phyloP scores from a whole-genome alignment of 2,888 invertebrate genomes.

The Drosophila niveifrons region DNA sequence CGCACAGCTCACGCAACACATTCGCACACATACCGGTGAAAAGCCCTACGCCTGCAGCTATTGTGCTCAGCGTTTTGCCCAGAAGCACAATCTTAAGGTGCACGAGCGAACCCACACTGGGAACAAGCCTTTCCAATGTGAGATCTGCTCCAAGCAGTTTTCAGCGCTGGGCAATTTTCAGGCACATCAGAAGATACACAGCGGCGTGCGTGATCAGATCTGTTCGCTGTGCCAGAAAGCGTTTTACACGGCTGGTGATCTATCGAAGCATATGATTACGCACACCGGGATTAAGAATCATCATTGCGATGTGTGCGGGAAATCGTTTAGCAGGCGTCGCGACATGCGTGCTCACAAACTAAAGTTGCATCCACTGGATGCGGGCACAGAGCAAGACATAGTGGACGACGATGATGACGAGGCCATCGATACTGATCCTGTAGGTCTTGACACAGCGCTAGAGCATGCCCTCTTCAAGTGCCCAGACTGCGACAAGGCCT shows the following conservation, averaged over 20 bases:
- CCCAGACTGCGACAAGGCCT: slow-evolving; percentile 85
- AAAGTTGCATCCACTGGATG: slow-evolving; percentile 82
- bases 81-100: slow-evolving; percentile 88
- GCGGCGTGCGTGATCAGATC: slow-evolving; percentile 88
- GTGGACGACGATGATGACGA: slow-evolving; percentile 76
- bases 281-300: slow-evolving; percentile 87
- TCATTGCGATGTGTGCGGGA: slow-evolving; percentile 87
- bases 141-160: slow-evolving; percentile 88
- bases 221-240: slow-evolving; percentile 88
- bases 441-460: slow-evolving; percentile 65
- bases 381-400: slow-evolving; percentile 73
- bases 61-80: slow-evolving; percentile 87
- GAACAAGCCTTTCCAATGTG: slow-evolving; percentile 88
- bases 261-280: slow-evolving; percentile 88
- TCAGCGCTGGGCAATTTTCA: slow-evolving; percentile 88
- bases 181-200: slow-evolving; percentile 88
- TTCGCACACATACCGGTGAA: slow-evolving; percentile 88
- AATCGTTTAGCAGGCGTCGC: slow-evolving; percentile 87
- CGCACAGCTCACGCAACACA: slow-evolving; percentile 88
- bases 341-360: slow-evolving; percentile 86
- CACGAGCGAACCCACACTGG: slow-evolving; percentile 87
- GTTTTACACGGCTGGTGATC: slow-evolving; percentile 88
- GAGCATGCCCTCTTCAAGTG: slow-evolving; percentile 83
- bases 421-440: slow-evolving; percentile 67
- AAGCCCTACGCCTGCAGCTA: slow-evolving; percentile 87